Evolutionary conservation across 2,888 invertebrate genomes (phyloP), one percentile per base, ranked within the genome.

Genomic region (Pristionchus japonicus): DNA sequence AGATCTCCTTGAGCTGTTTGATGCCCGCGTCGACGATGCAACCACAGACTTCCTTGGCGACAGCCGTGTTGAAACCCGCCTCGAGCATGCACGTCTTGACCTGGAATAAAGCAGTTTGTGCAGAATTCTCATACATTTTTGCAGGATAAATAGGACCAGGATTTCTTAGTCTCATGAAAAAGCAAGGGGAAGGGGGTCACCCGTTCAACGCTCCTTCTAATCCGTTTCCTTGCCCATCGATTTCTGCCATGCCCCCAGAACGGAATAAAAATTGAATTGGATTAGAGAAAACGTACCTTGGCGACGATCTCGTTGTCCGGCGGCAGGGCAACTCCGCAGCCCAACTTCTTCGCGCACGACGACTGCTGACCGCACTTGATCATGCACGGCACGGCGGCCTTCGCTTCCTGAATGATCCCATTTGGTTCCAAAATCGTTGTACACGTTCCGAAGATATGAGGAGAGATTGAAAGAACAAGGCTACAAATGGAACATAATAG

Each of bases 301-400:
- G 34, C 43, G 23, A 87, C 52, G 34, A 87, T 77, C 9, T 31
- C 43, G 52, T 87, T 87, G 52, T 87, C 87, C 17, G 87, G 7
- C 23, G 87, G 87, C 6, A 87, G 77, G 23, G 74, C 77, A 7
- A 87, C 74, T 1, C 87, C 87, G 43, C 87, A 87, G 7, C 52
- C 47, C 0, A 67, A 67, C 13, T 31, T n/a, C 27, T 67, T 64
- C n/a, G 57, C 86, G 34, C 86, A 86, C 27, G 23, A 23, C 37
- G 34, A 40, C 27, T 15, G 27, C 47, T 86, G 64, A 1, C 67
- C 86, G 57, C 87, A 87, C 37, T 77, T 70, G n/a, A 70, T 77
- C 74, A 74, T 47, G 52, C 87, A 87, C n/a, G 74, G 52, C 1
- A 27, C 31, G 37, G 20, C 23, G 40, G 37, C 40, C 74, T 37